phyloP scores from a whole-genome alignment of 2,888 invertebrate genomes.

The Diarsia brunnea region DNA sequence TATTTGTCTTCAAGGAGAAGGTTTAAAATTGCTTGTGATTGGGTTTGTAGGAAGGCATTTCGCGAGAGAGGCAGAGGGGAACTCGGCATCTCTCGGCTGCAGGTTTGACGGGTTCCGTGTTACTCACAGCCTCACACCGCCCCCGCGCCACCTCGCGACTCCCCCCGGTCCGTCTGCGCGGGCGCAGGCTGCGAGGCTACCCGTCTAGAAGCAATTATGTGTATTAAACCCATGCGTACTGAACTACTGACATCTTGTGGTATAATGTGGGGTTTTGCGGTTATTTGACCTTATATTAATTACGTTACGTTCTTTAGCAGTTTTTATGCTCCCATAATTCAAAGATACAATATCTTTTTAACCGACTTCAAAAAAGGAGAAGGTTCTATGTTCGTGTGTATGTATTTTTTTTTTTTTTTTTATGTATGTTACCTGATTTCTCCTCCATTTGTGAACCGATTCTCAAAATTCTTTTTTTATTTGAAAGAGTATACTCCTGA shows the following conservation, averaged over 20 bases:
- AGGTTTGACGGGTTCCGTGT: slow-evolving; percentile 90
- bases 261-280: slow-evolving; percentile 46
- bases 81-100: slow-evolving; percentile 80
- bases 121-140: slow-evolving; percentile 78
- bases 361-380: too few relatives aligned
- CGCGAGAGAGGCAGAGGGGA: slow-evolving; percentile 81
- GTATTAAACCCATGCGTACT: slow-evolving; percentile 71
- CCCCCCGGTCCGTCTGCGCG: slow-evolving; percentile 76
- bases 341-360: not conserved
- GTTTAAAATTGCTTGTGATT: slow-evolving; percentile 63
- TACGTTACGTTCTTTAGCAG: slow-evolving; percentile 1
- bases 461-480: too few relatives aligned
- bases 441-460: too few relatives aligned
- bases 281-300: slow-evolving; percentile 35
- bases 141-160: slow-evolving; percentile 58
- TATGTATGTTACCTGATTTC: too few relatives aligned
- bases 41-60: slow-evolving; percentile 77
- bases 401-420: too few relatives aligned
- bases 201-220: slow-evolving; percentile 75
- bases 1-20: slow-evolving; percentile 45
- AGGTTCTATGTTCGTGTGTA: too few relatives aligned
- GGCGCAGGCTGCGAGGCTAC: slow-evolving; percentile 72
- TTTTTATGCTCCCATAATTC: not conserved
- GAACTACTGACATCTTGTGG: slow-evolving; percentile 66
- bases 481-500: too few relatives aligned